A percentile compares a stretch with the other conserved stretches of the same genome.
These are phyloP conservation scores for Pristionchus maxplancki DNA, from an alignment of 2,888 invertebrate species.

Conservation along the genomic window DNA sequence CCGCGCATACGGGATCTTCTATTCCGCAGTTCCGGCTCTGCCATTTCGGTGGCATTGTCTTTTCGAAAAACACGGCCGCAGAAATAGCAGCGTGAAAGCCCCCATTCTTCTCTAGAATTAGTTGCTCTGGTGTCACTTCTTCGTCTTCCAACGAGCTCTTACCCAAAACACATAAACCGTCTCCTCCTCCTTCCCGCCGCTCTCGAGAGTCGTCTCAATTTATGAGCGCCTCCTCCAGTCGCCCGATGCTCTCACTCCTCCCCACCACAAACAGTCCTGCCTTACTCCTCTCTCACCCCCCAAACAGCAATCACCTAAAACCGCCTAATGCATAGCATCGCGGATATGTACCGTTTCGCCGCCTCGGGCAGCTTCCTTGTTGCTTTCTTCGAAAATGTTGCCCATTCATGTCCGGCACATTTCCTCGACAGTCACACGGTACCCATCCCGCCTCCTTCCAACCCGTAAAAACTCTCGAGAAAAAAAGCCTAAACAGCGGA, in stretches of 20 bases:
- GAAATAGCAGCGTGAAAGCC: neutral
- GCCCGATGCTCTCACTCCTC: neutral
- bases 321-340: neutral
- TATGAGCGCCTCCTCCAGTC: too few species aligned
- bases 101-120: neutral
- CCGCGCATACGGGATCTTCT: too few species aligned
- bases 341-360: neutral
- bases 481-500: neutral
- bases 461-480: neutral
- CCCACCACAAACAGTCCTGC: neutral
- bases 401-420: neutral
- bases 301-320: neutral
- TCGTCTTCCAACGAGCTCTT: neutral
- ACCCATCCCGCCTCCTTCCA: neutral
- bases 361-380: neutral
- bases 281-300: neutral
- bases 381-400: neutral
- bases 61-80: neutral
- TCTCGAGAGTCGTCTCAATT: neutral
- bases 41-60: neutral
- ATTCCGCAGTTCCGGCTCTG: neutral
- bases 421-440: neutral
- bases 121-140: neutral
- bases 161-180: conserved; percentile 32
- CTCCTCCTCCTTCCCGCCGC: neutral